Evolutionary conservation across 2,888 invertebrate genomes (phyloP).

Genomic region (Mythimna loreyi): DNA sequence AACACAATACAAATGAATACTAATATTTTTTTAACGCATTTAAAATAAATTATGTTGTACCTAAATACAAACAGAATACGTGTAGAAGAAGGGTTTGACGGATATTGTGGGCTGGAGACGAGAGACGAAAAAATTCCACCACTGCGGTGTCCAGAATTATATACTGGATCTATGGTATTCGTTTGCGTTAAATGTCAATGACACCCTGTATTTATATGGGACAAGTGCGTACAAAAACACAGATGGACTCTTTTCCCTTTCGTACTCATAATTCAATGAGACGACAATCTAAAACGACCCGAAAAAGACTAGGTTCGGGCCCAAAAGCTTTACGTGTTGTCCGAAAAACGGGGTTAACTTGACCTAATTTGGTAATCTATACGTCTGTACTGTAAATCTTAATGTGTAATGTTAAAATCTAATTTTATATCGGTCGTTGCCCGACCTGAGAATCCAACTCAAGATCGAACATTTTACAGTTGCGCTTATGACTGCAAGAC

Average conservation of each 20-base stretch:
- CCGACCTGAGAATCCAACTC: not conserved
- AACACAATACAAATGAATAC: conserved; percentile 41
- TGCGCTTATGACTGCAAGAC: not conserved
- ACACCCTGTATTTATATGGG: too few relatives aligned
- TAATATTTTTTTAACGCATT: not conserved
- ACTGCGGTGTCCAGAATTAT: too few relatives aligned
- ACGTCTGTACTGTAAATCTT: not conserved
- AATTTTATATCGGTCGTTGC: not conserved
- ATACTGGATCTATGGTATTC: too few relatives aligned
- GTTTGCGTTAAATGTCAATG: too few relatives aligned
- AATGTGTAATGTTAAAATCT: not conserved
- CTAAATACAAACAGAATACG: not conserved
- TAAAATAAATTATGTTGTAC: not conserved
- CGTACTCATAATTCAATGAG: too few relatives aligned
- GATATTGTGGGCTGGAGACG: not conserved
- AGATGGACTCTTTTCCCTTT: too few relatives aligned
- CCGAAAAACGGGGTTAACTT: not conserved
- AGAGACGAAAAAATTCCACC: too few relatives aligned
- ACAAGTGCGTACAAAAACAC: too few relatives aligned
- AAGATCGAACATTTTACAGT: too few relatives aligned
- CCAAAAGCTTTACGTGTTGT: too few relatives aligned
- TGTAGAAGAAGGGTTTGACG: not conserved
- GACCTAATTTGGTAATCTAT: not conserved
- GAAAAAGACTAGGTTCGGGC: too few relatives aligned
- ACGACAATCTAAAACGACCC: too few relatives aligned